Evolutionary conservation across 2,888 invertebrate species (phyloP).

Genomic region (Troilus luridus): DNA sequence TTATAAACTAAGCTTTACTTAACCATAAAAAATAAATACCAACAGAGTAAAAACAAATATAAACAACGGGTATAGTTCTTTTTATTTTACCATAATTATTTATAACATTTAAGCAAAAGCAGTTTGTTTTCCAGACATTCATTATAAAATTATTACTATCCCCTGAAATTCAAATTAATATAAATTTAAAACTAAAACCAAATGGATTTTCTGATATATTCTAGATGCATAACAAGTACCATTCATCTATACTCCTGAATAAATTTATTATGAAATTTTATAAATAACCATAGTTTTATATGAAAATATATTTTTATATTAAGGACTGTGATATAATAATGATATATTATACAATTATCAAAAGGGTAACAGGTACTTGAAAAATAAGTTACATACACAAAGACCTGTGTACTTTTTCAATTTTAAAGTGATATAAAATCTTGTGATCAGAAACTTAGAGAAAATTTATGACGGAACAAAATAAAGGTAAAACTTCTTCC

Average conservation of each 20-base stretch:
- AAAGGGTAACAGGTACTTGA: neutral
- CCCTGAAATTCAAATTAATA: neutral
- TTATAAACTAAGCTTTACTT: neutral
- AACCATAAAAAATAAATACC: neutral
- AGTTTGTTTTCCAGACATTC: neutral
- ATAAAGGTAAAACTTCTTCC: neutral
- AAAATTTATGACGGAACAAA: too few relatives aligned
- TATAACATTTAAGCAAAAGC: neutral
- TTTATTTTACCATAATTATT: neutral
- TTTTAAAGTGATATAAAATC: too few relatives aligned
- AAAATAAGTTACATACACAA: too few relatives aligned
- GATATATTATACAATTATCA: neutral
- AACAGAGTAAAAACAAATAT: neutral
- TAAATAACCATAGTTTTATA: neutral
- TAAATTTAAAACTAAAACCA: neutral
- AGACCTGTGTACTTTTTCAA: too few relatives aligned
- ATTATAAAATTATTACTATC: conserved; percentile 20
- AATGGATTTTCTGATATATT: neutral
- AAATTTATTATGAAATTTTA: neutral
- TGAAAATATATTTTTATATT: neutral
- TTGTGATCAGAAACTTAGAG: too few relatives aligned
- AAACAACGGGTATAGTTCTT: neutral
- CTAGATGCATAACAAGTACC: neutral
- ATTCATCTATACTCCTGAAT: neutral
- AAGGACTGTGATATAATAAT: neutral